These are phyloP conservation scores for Argynnis bischoffii DNA, from an alignment of 2,888 invertebrate species.

Conservation along the genomic window DNA sequence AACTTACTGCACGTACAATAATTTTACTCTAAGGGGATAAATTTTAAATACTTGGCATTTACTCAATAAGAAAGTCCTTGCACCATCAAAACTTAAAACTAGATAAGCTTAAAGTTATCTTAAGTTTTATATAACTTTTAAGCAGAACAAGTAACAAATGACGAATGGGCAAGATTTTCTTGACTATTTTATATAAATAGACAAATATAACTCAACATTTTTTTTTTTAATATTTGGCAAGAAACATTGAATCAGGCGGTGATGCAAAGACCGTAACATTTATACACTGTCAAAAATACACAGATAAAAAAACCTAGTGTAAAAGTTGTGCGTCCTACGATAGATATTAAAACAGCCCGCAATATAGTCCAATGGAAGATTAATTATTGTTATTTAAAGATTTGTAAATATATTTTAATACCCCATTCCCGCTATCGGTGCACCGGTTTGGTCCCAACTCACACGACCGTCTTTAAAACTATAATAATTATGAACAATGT, in stretches of 20 bases:
- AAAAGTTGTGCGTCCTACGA: constrained; percentile 50
- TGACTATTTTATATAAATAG: constrained; percentile 16
- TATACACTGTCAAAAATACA: constrained; percentile 43
- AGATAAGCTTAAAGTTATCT: constrained; percentile 28
- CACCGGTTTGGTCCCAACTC: constrained; percentile 79
- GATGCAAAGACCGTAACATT: constrained; percentile 49
- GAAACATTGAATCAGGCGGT: constrained; percentile 43
- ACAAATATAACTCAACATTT: constrained; percentile 6
- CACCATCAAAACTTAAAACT: constrained; percentile 34
- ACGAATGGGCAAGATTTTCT: constrained; percentile 27
- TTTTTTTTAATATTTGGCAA: constrained; percentile 39
- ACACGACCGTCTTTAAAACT: constrained; percentile 44
- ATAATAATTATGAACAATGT: constrained; percentile 40
- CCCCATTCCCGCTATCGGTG: constrained; percentile 63
- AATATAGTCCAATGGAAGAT: constrained; percentile 47
- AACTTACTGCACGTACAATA: constrained; percentile 35
- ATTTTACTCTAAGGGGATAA: constrained; percentile 16
- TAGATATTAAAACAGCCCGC: constrained; percentile 66
- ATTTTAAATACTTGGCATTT: constrained; percentile 28
- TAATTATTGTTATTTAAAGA: constrained; percentile 38
- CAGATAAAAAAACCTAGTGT: constrained; percentile 43
- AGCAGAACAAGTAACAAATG: constrained; percentile 17
- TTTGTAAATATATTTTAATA: constrained; percentile 42
- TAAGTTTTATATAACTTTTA: constrained; percentile 11
- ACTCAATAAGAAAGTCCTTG: constrained; percentile 31